These are phyloP conservation scores for Polydrusus cervinus DNA, from an alignment of 2,888 invertebrate genomes.

Conservation along the genomic window DNA sequence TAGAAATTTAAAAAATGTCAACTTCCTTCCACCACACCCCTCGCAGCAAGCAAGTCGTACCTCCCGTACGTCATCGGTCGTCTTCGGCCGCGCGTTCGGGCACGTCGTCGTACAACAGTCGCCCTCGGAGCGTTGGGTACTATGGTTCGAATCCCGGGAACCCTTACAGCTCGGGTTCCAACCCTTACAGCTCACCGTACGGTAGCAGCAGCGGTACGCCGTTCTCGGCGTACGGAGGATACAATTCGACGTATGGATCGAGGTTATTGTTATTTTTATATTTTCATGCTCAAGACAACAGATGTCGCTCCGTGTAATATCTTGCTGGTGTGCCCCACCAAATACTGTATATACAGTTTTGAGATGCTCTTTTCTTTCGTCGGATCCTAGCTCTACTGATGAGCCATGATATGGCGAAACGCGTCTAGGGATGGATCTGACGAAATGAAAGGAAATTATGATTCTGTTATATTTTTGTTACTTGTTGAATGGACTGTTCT, in stretches of 20 bases:
- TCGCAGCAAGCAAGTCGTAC: constrained; percentile 64
- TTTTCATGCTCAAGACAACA: too few relatives aligned
- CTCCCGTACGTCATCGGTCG: constrained; percentile 66
- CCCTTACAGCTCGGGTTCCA: constrained; percentile 60
- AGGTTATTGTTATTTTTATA: constrained; percentile 46
- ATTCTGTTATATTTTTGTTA: not conserved
- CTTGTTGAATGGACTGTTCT: constrained; percentile 10
- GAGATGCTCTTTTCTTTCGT: too few relatives aligned
- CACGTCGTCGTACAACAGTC: constrained; percentile 60
- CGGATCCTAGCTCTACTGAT: too few relatives aligned
- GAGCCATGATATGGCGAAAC: too few relatives aligned
- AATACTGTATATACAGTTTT: too few relatives aligned
- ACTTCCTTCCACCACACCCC: constrained; percentile 59
- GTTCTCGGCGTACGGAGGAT: constrained; percentile 45
- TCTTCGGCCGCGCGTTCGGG: constrained; percentile 65
- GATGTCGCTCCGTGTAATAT: too few relatives aligned
- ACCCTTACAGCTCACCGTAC: constrained; percentile 63
- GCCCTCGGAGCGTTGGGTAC: constrained; percentile 66
- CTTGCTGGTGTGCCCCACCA: too few relatives aligned
- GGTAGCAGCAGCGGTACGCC: constrained; percentile 20
- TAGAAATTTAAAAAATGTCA: constrained; percentile 45
- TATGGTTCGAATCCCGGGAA: constrained; percentile 64
- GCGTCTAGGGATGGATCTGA: too few relatives aligned
- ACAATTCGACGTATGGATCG: constrained; percentile 49
- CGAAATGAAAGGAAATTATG: too few relatives aligned